Evolutionary conservation across 1,140 invertebrate genomes (phyloP), one percentile per base, ranked within the genome.

Genomic region (Atopsyche davidsoni): DNA sequence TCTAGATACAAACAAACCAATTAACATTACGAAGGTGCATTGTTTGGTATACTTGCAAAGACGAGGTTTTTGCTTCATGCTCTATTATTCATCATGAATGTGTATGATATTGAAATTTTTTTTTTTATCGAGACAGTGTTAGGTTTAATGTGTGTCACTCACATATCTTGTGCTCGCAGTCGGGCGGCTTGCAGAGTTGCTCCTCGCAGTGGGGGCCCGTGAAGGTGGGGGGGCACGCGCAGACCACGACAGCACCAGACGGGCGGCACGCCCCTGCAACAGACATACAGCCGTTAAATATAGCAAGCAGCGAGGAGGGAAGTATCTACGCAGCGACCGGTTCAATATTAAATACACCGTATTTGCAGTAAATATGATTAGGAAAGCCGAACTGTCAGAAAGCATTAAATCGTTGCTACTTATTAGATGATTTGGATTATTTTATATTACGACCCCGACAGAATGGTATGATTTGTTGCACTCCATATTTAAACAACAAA

Each of bases 221-320:
- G 7, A 53, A 60, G 32, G 59, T 55, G 9, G 64, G 63, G 7
- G 60, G 41, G 60, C 74, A 76, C 19, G 66, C 62, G 58, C 75
- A 77, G 4, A 67, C 35, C 43, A 64, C 55, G 14, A 57, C 59
- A 4, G 60, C 57, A 22, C 44, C 40, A 4, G 55, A 39, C 18
- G 51, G 21, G 10, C 57, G 58, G 52, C 64, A 65, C n/a, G 42
- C 46, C 6, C 63, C 63, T 62, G 55, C 64, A 73, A 11, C 32
- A 53, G 39, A 43, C 21, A 46, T 9, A 38, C 13, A 42, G 16
- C 55, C 16, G n/a, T 21, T 13, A 24, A 14, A 54, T 48, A 7
- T 18, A n/a, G n/a, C n/a, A n/a, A n/a, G n/a, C n/a, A n/a, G n/a
- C n/a, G n/a, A n/a, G n/a, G n/a, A n/a, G n/a, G n/a, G n/a, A n/a